These are phyloP conservation scores for Enoplosus armatus DNA, from an alignment of 2,797 vertebrate species.

Conservation along the genomic window DNA sequence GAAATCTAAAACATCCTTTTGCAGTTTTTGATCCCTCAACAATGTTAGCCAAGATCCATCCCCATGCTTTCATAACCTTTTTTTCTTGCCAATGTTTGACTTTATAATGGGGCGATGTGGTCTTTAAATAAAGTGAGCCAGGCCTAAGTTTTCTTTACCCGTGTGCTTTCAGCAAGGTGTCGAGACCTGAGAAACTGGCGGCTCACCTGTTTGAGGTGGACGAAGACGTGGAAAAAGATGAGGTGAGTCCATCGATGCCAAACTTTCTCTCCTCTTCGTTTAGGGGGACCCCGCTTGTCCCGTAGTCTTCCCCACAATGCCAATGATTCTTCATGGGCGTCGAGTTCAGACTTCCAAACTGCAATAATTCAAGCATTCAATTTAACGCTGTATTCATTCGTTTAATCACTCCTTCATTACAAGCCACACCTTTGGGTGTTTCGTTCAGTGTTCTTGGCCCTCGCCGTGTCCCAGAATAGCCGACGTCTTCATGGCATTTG, in stretches of 20 bases:
- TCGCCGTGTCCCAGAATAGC: slow-evolving; percentile 8
- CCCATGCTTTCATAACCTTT: too few species aligned
- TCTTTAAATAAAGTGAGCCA: too few species aligned
- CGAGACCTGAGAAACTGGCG: slow-evolving; percentile 92
- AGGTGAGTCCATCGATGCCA: slow-evolving; percentile 82
- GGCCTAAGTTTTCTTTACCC: background rate
- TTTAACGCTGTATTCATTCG: slow-evolving; percentile 3
- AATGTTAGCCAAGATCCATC: background rate
- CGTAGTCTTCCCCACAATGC: background rate
- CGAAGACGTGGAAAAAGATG: slow-evolving; percentile 97
- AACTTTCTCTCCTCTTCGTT: background rate
- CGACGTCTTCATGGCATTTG: slow-evolving; percentile 33
- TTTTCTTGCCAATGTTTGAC: too few species aligned
- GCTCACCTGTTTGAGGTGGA: slow-evolving; percentile 97
- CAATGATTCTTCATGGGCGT: background rate
- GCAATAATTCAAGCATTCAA: background rate
- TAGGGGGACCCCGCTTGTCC: background rate
- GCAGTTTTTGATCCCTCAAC: too few species aligned
- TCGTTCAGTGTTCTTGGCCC: background rate
- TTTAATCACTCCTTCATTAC: slow-evolving; percentile 10
- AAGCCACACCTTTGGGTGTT: slow-evolving; percentile 6
- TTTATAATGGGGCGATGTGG: too few species aligned
- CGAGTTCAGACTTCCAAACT: background rate
- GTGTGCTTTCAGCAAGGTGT: slow-evolving; percentile 87
- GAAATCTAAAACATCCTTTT: background rate